Evolutionary conservation across 1,140 invertebrate species (phyloP).

Genomic region (Helicoverpa armigera): DNA sequence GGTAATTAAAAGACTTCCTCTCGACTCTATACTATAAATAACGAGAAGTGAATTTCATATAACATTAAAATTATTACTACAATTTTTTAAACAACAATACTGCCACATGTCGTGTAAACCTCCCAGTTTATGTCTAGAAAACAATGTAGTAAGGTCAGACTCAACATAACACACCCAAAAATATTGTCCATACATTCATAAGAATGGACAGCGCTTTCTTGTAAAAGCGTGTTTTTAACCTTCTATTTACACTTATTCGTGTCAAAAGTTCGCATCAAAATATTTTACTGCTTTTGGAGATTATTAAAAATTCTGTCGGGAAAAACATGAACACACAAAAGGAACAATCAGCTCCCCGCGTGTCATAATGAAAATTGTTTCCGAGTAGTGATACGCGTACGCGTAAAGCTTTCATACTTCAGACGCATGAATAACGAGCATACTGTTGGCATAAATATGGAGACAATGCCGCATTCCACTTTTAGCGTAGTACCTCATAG

Average conservation of each 20-base stretch:
- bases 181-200: background rate
- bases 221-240: background rate
- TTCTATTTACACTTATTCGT: background rate
- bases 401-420: constrained; percentile 39
- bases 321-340: background rate
- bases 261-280: background rate
- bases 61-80: background rate
- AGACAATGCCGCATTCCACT: constrained; percentile 66
- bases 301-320: background rate
- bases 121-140: background rate
- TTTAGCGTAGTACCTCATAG: constrained; percentile 27
- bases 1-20: constrained; percentile 6
- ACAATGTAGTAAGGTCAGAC: background rate
- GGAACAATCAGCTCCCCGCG: constrained; percentile 21
- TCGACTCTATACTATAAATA: background rate
- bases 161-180: background rate
- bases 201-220: background rate
- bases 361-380: constrained; percentile 37
- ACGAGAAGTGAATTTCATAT: background rate
- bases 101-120: background rate
- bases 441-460: constrained; percentile 67
- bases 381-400: constrained; percentile 23
- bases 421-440: constrained; percentile 57
- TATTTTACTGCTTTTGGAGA: background rate
- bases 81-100: background rate